Evolutionary conservation across 2,797 vertebrate genomes (phyloP).

Genomic region (Bovichtus diacanthus): DNA sequence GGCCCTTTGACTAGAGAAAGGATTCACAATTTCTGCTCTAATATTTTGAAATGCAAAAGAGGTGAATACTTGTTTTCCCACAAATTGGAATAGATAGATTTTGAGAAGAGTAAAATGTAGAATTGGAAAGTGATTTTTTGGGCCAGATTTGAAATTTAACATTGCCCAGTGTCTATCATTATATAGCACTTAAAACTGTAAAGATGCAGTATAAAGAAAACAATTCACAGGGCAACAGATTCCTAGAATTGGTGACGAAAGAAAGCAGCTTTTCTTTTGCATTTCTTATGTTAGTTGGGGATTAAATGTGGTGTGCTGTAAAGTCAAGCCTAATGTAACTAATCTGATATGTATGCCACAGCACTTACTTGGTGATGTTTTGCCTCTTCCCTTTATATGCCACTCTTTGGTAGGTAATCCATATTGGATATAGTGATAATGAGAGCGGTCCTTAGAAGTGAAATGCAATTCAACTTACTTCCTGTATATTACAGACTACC

Average conservation of each 20-base stretch:
- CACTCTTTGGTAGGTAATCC: conserved; percentile 93
- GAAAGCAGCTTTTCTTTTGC: conserved; percentile 14
- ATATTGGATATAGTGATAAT: conserved; percentile 96
- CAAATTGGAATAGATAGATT: background rate
- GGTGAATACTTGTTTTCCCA: background rate
- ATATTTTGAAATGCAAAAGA: conserved; percentile 1
- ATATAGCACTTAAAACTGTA: conserved; percentile 79
- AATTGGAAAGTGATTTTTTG: conserved; percentile 15
- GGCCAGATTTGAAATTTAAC: background rate
- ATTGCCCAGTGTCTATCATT: conserved; percentile 10
- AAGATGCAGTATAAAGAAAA: conserved; percentile 65
- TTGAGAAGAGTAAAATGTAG: background rate
- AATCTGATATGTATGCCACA: conserved; percentile 53
- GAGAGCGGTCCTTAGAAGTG: conserved; percentile 71
- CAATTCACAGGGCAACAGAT: conserved; percentile 22
- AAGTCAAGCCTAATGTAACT: conserved; percentile 44
- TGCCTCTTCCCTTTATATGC: conserved; percentile 61
- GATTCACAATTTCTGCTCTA: background rate
- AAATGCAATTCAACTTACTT: conserved; percentile 73
- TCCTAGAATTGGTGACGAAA: conserved; percentile 1
- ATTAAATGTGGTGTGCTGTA: conserved; percentile 50
- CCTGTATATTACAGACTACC: conserved; percentile 86
- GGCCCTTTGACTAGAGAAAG: background rate
- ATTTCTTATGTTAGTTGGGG: conserved; percentile 29
- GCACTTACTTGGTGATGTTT: conserved; percentile 64